phyloP scores from a whole-genome alignment of 23 tunicate genomes.

The Oikopleura dioica region DNA sequence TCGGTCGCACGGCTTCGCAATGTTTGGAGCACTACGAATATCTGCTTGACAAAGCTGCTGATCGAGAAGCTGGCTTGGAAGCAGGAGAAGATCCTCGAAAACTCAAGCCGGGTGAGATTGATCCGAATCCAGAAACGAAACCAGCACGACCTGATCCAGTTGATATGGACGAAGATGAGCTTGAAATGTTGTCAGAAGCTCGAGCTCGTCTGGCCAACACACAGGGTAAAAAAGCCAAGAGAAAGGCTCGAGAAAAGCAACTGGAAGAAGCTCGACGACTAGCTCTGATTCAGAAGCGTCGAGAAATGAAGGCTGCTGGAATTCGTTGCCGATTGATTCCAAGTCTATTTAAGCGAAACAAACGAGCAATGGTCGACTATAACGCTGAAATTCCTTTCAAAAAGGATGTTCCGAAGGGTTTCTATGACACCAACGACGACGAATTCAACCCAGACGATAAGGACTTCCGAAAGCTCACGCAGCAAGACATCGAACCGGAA shows the following conservation, averaged over 20 bases:
- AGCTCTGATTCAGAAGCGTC: constrained; percentile 71
- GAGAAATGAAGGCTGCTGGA: constrained; percentile 93
- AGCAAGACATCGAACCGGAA: constrained; percentile 69
- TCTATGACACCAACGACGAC: constrained; percentile 53
- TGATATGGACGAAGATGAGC: constrained; percentile 99
- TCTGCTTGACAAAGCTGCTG: constrained; percentile 21
- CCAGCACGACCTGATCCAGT: constrained; percentile 97
- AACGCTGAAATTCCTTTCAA: constrained; percentile 95
- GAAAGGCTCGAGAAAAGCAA: constrained; percentile 94
- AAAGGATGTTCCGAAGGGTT: constrained; percentile 53
- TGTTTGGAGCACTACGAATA: constrained; percentile 96
- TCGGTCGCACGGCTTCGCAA: constrained; percentile 93
- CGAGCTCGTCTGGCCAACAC: constrained; percentile 86
- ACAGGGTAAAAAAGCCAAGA: constrained; percentile 95
- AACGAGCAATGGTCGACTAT: constrained; percentile 61
- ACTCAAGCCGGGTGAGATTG: constrained; percentile 89
- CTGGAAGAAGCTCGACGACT: constrained; percentile 86
- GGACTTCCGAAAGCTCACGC: constrained; percentile 39
- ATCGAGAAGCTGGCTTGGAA: background rate
- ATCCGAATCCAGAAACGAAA: constrained; percentile 97
- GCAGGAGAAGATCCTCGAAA: constrained; percentile 66
- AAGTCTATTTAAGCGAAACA: constrained; percentile 16
- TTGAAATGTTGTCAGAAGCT: constrained; percentile 87
- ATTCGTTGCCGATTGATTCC: constrained; percentile 27
- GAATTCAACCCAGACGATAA: constrained; percentile 42